Percentiles rank a stretch among this genome's conserved stretches.
Evolutionary conservation across 1,140 invertebrate species (phyloP).

Genomic region (Dreissena rostriformis): DNA sequence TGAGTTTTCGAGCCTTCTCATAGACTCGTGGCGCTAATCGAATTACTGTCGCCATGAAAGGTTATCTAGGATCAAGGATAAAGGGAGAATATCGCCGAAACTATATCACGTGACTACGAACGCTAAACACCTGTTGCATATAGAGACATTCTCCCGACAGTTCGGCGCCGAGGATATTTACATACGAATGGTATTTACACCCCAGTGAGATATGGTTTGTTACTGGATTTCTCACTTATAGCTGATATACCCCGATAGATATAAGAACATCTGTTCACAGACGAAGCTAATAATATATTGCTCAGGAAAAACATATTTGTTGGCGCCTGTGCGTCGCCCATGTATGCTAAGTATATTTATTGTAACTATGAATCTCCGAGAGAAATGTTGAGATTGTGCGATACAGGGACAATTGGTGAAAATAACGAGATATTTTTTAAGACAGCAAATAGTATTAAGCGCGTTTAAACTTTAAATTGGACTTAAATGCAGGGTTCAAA

Average conservation of each 20-base stretch:
- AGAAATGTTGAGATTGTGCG: not conserved
- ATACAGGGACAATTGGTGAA: no score
- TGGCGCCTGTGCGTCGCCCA: not conserved
- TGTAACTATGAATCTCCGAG: not conserved
- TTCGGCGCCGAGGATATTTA: slow-evolving; percentile 54
- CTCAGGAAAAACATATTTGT: slow-evolving; percentile 9
- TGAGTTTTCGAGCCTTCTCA: slow-evolving; percentile 46
- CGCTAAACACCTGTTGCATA: slow-evolving; percentile 59
- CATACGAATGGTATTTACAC: slow-evolving; percentile 55
- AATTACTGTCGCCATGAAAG: slow-evolving; percentile 56
- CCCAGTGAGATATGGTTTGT: slow-evolving; percentile 50
- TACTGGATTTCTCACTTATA: slow-evolving; percentile 57
- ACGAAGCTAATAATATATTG: slow-evolving; percentile 33
- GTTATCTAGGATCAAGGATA: slow-evolving; percentile 59
- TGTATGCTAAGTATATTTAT: not conserved
- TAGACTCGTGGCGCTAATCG: slow-evolving; percentile 57
- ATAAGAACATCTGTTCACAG: slow-evolving; percentile 41
- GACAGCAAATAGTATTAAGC: no score
- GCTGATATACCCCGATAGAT: slow-evolving; percentile 38
- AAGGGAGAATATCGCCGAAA: slow-evolving; percentile 58
- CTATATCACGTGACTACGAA: slow-evolving; percentile 49
- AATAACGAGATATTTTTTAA: no score
- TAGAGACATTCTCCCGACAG: slow-evolving; percentile 52
- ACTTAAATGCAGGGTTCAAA: no score
- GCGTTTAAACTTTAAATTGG: no score